Evolutionary conservation across 2,797 vertebrate genomes (phyloP), one percentile per base, ranked within the genome.

Genomic region (Melanotaenia pygmaea): DNA sequence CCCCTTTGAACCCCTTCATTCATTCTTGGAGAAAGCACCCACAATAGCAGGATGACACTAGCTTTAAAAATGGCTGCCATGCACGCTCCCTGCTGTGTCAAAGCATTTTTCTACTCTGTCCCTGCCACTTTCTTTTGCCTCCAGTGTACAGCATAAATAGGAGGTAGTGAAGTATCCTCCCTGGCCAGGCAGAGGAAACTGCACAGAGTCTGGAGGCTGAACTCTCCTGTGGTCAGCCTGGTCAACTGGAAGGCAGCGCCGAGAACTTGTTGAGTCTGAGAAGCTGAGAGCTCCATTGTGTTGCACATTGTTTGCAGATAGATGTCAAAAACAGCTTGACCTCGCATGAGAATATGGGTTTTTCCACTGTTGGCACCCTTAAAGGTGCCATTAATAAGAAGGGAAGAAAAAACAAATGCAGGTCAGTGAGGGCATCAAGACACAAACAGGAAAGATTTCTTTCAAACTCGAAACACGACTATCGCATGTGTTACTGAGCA

Each of bases 21-120:
- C 77, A 77, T 76, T 70, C 58, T 40, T 65, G 57, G 72, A 61
- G 67, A 79, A 83, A 57, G 56, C 74, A 79, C 69, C 83, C 81
- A 91, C 86, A 93, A 85, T 87, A 62, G 82, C 90, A 91, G 91
- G 88, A 91, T 91, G 89, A 74, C 47, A 53, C 20, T 7, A 35
- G 69, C 78, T 85, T 86, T 86, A 82, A 89, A 82, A 88, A 83
- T 81, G 74, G 54, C 74, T 43, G 53, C 32, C 0, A 37, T 34
- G 28, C 3, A 1, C 76, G 70, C 32, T 68, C 76, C 76, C 69
- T 63, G 56, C 81, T 68, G 73, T 20, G 30, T 38, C 4, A 16
- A 64, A 57, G 68, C 69, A 32, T 76, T 78, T 68, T 70, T 76
- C 74, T 81, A 24, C 62, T 16, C 4, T 12, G 32, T 73, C 77